Base-by-base conservation (phyloP, 2,888 invertebrate species). In the Microctonus brassicae region DNA sequence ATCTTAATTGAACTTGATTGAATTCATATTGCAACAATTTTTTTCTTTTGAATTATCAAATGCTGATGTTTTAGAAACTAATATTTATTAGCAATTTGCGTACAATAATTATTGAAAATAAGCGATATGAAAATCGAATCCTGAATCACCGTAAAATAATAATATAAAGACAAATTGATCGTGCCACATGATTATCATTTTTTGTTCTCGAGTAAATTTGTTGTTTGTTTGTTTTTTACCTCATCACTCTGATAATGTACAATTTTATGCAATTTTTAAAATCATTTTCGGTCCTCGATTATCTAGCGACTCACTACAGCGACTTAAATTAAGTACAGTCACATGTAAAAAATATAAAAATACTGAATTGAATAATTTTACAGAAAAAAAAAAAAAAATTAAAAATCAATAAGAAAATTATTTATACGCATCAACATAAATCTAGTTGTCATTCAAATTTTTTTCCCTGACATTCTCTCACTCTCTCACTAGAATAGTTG, bases 1-100 rank as follows among this genome's bases (percentile, higher is more conserved):
- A 95, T 96, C 75, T 89, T 95, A 88, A 88, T 94, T 29, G 91
- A 91, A 81, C 74, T 84, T 42, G 70, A 52, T 17, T 73, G n/a
- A 53, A 82, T 33, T 77, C 13, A 72, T 17, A 36, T 57, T n/a
- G n/a, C n/a, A 42, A 34, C 11, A 13, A 52, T 22, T 11, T 67
- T 67, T 22, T 47, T 60, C 17, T 67, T 57, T 33, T 17, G n/a
- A 60, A 69, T 69, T 60, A 64, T 34, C 29, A 58, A 47, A 58
- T 58, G 11, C 22, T 52, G 13, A 74, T 73, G 78, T 82, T 83
- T 79, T 84, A 82, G 81, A 83, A 84, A 86, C 84, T 84, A 84
- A 80, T 82, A 72, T 84, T 85, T 86, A 84, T 86, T 86, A 77
- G 79, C 81, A 73, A 80, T 83, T 84, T 84, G 82, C 81, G 77